Evolutionary conservation across 2,888 invertebrate species (phyloP).

Genomic region (Heliconius ethilla): DNA sequence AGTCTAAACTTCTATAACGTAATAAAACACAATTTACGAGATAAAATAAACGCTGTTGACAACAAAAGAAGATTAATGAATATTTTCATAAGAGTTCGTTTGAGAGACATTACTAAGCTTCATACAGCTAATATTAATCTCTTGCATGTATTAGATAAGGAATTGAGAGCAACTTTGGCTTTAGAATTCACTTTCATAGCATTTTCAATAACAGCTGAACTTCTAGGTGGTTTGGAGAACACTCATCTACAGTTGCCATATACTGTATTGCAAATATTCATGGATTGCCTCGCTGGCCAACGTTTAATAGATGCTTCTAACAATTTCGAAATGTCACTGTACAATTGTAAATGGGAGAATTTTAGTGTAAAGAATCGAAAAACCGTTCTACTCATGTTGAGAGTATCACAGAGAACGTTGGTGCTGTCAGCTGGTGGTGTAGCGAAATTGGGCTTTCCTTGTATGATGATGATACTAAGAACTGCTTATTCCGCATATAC

Average conservation of each 20-base stretch:
- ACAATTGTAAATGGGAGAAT: constrained; percentile 50
- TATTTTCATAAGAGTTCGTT: constrained; percentile 49
- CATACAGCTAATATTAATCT: constrained; percentile 54
- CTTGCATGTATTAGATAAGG: constrained; percentile 51
- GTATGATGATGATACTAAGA: constrained; percentile 56
- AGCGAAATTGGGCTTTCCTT: constrained; percentile 52
- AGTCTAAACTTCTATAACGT: constrained; percentile 45
- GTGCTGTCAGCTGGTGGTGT: constrained; percentile 60
- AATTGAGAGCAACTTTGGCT: constrained; percentile 55
- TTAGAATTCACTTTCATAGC: constrained; percentile 57
- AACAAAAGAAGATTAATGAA: constrained; percentile 48
- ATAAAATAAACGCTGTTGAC: constrained; percentile 21
- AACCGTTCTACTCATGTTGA: constrained; percentile 52
- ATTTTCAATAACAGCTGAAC: constrained; percentile 56
- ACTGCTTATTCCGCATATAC: constrained; percentile 62
- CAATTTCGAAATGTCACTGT: constrained; percentile 56
- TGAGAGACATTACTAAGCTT: constrained; percentile 51
- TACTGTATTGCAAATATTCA: constrained; percentile 56
- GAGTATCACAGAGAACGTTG: constrained; percentile 58
- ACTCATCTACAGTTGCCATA: constrained; percentile 59
- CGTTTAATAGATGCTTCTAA: constrained; percentile 59
- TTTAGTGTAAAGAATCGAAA: constrained; percentile 35
- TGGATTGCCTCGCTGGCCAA: constrained; percentile 65
- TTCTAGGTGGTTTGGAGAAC: constrained; percentile 63
- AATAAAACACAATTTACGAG: constrained; percentile 20